Conservation (phyloP, 2,797 vertebrate species). For the Hirundo rustica region DNA sequence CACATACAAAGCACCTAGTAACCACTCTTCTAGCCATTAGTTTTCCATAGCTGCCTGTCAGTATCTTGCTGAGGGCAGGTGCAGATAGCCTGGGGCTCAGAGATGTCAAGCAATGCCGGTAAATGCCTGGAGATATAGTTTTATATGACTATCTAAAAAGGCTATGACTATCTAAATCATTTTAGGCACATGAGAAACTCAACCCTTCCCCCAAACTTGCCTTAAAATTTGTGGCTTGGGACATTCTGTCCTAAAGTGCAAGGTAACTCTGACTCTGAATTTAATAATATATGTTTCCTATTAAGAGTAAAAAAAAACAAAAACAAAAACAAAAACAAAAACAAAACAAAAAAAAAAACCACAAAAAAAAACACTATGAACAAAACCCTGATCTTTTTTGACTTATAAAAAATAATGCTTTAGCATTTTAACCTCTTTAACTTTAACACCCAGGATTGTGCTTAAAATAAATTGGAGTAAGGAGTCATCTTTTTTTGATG, state of each 20-base stretch:
- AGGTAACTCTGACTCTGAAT: neutral
- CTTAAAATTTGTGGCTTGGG: neutral
- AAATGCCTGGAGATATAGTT: neutral
- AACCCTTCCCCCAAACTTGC: neutral
- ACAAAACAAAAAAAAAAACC: rapidly evolving
- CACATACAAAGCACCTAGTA: neutral
- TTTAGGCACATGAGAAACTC: neutral
- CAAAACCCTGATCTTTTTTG: neutral
- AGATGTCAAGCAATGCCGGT: neutral
- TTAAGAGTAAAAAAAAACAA: neutral
- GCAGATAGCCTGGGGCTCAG: constrained; percentile 6
- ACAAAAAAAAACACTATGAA: neutral
- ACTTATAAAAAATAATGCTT: neutral
- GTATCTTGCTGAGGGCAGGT: constrained; percentile 37
- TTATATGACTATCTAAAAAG: neutral
- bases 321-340: rapidly evolving
- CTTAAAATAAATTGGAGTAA: neutral
- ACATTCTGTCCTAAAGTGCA: neutral
- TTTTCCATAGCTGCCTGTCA: constrained; percentile 34
- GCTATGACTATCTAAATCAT: neutral
- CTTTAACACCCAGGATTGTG: neutral
- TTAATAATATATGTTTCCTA: neutral
- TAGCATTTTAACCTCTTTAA: neutral
- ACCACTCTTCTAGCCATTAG: neutral
- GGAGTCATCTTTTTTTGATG: neutral